These are phyloP conservation scores for Galbula dea DNA, from an alignment of 2,113 vertebrate species.

Conservation along the genomic window DNA sequence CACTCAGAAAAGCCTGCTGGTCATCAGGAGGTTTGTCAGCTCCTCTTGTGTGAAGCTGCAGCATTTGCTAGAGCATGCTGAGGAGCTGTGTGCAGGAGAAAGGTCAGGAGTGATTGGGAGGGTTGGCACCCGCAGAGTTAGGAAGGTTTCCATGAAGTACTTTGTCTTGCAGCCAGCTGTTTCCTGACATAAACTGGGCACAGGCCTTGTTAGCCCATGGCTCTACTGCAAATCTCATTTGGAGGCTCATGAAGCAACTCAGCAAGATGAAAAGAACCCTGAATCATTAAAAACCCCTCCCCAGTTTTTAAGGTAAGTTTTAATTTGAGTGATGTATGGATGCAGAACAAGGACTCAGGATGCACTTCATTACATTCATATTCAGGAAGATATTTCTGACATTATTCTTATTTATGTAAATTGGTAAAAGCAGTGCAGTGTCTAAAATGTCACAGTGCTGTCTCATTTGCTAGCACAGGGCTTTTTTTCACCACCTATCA, in stretches of 20 bases:
- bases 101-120: not conserved
- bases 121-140: not conserved
- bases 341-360: not conserved
- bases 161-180: not conserved
- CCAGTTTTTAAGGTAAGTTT: not conserved
- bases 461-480: not conserved
- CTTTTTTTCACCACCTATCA: not conserved
- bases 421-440: not conserved
- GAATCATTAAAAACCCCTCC: not conserved
- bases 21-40: not conserved
- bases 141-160: not conserved
- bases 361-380: not conserved
- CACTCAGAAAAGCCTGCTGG: not conserved
- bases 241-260: not conserved
- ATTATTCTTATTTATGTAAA: not conserved
- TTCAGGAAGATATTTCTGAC: too few relatives aligned
- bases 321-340: not conserved
- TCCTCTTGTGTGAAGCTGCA: not conserved
- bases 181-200: conserved; percentile 12
- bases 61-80: not conserved
- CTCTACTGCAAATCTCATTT: not conserved
- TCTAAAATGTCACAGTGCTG: not conserved
- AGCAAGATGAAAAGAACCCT: not conserved
- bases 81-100: not conserved
- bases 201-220: not conserved